Evolutionary conservation across 2,888 invertebrate species (phyloP).

Genomic region (Monochamus alternatus): DNA sequence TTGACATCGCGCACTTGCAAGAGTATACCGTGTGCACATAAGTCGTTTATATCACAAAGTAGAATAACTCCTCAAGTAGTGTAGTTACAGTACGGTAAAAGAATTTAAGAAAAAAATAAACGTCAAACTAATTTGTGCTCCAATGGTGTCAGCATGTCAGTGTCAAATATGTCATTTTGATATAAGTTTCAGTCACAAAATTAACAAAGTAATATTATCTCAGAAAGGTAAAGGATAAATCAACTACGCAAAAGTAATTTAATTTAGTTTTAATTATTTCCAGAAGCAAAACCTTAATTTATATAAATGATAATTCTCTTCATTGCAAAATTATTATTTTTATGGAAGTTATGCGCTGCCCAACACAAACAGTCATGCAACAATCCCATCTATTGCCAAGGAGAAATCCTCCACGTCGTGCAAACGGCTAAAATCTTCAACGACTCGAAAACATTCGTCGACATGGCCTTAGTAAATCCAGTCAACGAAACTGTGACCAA

Average conservation of each 20-base stretch:
- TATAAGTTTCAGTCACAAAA: not conserved
- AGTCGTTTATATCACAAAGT: no score
- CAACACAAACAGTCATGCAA: constrained; percentile 2
- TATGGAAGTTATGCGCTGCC: not conserved
- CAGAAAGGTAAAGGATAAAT: no score
- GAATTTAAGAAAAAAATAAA: not conserved
- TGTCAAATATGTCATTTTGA: not conserved
- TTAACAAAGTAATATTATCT: not conserved
- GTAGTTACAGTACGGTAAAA: no score
- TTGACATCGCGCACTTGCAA: no score
- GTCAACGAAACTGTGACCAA: not conserved
- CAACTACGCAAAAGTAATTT: no score
- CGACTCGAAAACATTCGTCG: constrained; percentile 90
- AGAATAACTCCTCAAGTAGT: no score
- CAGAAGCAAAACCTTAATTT: no score
- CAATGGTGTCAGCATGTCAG: no score
- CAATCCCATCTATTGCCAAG: constrained; percentile 74
- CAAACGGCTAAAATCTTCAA: constrained; percentile 79
- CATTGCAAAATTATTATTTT: not conserved
- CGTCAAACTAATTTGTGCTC: not conserved
- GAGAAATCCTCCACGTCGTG: constrained; percentile 80
- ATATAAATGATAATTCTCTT: not conserved
- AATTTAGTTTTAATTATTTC: no score
- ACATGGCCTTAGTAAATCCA: constrained; percentile 64
- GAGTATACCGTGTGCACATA: no score